A percentile compares a stretch with the other conserved stretches of the same genome.
phyloP scores from a whole-genome alignment of 2,113 vertebrate species.

The Notechis scutatus region DNA sequence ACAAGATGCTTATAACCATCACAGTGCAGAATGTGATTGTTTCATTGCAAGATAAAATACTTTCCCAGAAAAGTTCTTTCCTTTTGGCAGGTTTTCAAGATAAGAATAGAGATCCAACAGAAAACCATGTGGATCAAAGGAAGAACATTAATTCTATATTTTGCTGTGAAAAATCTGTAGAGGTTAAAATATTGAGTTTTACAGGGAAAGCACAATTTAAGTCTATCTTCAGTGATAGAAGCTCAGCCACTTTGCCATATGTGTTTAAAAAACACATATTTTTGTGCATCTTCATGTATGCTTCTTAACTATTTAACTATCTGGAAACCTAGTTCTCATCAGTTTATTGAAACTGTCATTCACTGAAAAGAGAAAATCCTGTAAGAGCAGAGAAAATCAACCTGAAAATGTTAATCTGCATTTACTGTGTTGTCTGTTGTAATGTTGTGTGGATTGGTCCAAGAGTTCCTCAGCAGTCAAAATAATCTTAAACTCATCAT shows the following conservation, averaged over 20 bases:
- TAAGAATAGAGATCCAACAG: neutral
- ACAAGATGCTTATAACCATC: neutral
- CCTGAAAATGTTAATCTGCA: too few relatives aligned
- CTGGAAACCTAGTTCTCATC: neutral
- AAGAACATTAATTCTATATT: neutral
- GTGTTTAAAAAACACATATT: neutral
- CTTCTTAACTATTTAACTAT: neutral
- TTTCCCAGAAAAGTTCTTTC: neutral
- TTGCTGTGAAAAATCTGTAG: neutral
- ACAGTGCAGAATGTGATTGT: neutral
- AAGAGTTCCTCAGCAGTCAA: neutral
- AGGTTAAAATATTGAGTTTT: neutral
- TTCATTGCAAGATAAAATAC: neutral
- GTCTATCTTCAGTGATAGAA: neutral
- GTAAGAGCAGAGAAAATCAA: neutral
- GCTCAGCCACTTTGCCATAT: neutral
- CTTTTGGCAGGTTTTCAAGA: neutral
- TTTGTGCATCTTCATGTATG: neutral
- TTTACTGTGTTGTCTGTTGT: neutral
- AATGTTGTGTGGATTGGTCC: neutral
- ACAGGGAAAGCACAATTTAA: neutral
- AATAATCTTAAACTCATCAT: neutral
- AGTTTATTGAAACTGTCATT: neutral
- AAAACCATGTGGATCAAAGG: neutral
- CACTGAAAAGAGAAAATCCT: neutral